Conservation (phyloP, 2,888 invertebrate genomes). For the Erannis defoliaria region DNA sequence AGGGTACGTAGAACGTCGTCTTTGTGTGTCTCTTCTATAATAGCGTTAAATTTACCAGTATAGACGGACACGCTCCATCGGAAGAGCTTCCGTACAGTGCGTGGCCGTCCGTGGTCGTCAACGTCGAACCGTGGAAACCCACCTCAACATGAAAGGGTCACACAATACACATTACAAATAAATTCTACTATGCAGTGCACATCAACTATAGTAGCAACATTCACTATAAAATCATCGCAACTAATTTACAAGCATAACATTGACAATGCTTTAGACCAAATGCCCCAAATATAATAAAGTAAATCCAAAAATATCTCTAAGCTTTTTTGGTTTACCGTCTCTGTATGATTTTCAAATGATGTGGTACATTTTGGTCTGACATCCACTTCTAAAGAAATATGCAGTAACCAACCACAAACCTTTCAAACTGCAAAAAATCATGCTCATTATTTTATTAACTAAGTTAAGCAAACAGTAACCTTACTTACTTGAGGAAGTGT, state of each 20-base stretch:
- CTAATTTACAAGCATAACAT: slow-evolving; percentile 61
- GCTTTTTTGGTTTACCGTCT: neutral
- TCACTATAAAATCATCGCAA: slow-evolving; percentile 59
- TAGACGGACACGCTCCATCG: too few relatives aligned
- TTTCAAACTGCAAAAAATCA: slow-evolving; percentile 58
- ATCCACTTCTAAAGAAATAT: slow-evolving; percentile 23
- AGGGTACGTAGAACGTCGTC: too few relatives aligned
- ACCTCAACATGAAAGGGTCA: neutral
- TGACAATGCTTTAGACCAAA: slow-evolving; percentile 57
- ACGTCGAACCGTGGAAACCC: too few relatives aligned
- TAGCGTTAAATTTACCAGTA: too few relatives aligned
- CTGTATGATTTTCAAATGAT: slow-evolving; percentile 14
- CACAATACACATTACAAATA: slow-evolving; percentile 59
- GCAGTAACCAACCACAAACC: slow-evolving; percentile 45
- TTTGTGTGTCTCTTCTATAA: too few relatives aligned
- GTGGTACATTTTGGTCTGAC: slow-evolving; percentile 26
- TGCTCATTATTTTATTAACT: slow-evolving; percentile 47
- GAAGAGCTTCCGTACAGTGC: too few relatives aligned
- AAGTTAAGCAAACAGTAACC: slow-evolving; percentile 37
- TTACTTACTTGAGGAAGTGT: slow-evolving; percentile 93
- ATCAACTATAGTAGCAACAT: slow-evolving; percentile 63
- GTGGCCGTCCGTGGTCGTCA: too few relatives aligned
- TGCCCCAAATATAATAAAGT: slow-evolving; percentile 55
- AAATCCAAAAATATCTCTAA: slow-evolving; percentile 22
- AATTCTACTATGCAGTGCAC: slow-evolving; percentile 53